phyloP scores from a whole-genome alignment of 2,888 invertebrate species.

The Adelognathus sp. region DNA sequence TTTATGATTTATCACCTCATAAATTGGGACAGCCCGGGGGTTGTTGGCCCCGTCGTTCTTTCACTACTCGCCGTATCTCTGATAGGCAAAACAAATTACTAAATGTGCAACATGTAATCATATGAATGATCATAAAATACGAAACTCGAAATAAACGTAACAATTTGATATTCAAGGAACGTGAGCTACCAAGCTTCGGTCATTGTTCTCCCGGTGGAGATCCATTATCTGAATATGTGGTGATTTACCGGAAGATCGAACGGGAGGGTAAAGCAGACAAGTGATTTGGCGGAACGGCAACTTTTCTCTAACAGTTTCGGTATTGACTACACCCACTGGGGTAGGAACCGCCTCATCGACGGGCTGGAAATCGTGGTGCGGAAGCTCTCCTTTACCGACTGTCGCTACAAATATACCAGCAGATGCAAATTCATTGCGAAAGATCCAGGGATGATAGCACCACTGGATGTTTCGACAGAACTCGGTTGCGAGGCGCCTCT shows the following conservation, averaged over 20 bases:
- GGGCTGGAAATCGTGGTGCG: neutral
- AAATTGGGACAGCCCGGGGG: slow-evolving; percentile 67
- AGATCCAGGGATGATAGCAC: neutral
- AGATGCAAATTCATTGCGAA: neutral
- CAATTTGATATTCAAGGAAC: neutral
- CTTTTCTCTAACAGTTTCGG: neutral
- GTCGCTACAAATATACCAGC: neutral
- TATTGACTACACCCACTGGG: neutral
- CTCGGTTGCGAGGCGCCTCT: slow-evolving; percentile 5
- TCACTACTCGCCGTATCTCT: slow-evolving; percentile 43
- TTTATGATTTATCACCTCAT: slow-evolving; percentile 76
- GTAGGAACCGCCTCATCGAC: neutral
- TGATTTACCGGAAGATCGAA: slow-evolving; percentile 27
- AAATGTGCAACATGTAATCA: slow-evolving; percentile 13
- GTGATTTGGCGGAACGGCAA: neutral
- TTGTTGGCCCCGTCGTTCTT: slow-evolving; percentile 47
- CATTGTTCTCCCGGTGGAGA: neutral
- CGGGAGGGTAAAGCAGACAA: neutral
- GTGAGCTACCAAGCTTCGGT: neutral
- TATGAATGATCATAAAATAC: slow-evolving; percentile 28
- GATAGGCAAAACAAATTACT: slow-evolving; percentile 57
- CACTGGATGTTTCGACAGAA: neutral
- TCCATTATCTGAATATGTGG: neutral
- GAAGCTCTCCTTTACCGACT: slow-evolving; percentile 28
- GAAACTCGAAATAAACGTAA: neutral